These are phyloP conservation scores for Pseudorasbora parva DNA, from an alignment of 2,113 vertebrate species.

Conservation along the genomic window DNA sequence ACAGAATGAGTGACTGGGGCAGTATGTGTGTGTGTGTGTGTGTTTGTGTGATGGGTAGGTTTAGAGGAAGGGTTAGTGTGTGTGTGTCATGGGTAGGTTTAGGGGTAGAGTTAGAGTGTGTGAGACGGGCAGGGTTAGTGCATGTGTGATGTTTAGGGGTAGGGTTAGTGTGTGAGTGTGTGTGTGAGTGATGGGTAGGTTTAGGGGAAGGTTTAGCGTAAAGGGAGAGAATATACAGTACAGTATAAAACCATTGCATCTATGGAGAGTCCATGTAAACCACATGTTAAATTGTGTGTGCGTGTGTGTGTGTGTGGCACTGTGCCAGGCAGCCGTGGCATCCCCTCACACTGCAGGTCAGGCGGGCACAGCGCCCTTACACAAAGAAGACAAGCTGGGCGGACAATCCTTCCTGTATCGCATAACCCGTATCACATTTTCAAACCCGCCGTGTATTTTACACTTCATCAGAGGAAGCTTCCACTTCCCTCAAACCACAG, in stretches of 20 bases:
- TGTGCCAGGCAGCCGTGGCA: slow-evolving; percentile 70
- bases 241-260: no score
- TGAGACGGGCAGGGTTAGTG: background rate
- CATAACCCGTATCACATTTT: slow-evolving; percentile 67
- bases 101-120: no score
- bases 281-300: background rate
- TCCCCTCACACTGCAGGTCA: slow-evolving; percentile 57
- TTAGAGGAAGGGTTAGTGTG: no score
- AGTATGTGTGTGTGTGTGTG: slow-evolving; percentile 59
- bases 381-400: slow-evolving; percentile 72
- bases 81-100: background rate
- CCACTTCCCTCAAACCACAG: slow-evolving; percentile 53
- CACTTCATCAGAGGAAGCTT: slow-evolving; percentile 62
- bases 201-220: no score
- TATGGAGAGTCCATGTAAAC: no score
- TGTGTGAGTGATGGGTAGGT: no score
- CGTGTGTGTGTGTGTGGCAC: slow-evolving; percentile 57
- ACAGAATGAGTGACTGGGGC: no score
- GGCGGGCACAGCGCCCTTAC: slow-evolving; percentile 67
- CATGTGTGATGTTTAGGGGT: slow-evolving; percentile 43
- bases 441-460: slow-evolving; percentile 69
- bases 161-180: no score
- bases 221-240: no score
- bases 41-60: slow-evolving; percentile 50
- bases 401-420: slow-evolving; percentile 72